A percentile compares a stretch with the other conserved stretches of the same genome.
phyloP scores from a whole-genome alignment of 2,888 invertebrate species.

The Gymnoscelis rufifasciata region DNA sequence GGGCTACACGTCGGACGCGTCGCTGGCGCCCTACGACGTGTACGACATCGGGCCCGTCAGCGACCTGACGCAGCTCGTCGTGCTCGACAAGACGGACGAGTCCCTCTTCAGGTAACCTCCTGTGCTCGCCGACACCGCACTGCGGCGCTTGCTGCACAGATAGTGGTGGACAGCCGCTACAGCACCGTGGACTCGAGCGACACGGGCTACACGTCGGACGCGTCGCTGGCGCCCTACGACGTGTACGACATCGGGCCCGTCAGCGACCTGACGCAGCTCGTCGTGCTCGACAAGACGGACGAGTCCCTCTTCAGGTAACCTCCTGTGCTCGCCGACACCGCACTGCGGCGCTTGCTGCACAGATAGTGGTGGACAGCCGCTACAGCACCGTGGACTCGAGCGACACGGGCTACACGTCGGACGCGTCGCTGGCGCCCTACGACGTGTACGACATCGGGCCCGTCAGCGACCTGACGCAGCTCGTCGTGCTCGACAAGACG shows the following conservation, averaged over 20 bases:
- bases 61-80: slow-evolving; percentile 67
- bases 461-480: slow-evolving; percentile 68
- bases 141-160: too few species aligned
- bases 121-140: too few species aligned
- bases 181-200: slow-evolving; percentile 23
- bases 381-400: slow-evolving; percentile 33
- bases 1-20: slow-evolving; percentile 27
- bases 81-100: slow-evolving; percentile 55
- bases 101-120: too few species aligned
- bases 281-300: slow-evolving; percentile 42
- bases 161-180: slow-evolving; percentile 42
- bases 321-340: too few species aligned
- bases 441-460: slow-evolving; percentile 76
- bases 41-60: slow-evolving; percentile 75
- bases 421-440: slow-evolving; percentile 27
- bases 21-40: slow-evolving; percentile 47
- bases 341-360: too few species aligned
- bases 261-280: slow-evolving; percentile 66
- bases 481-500: slow-evolving; percentile 61
- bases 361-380: slow-evolving; percentile 40
- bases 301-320: too few species aligned
- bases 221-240: slow-evolving; percentile 39
- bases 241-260: slow-evolving; percentile 76
- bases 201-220: slow-evolving; percentile 28
- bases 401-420: slow-evolving; percentile 27